Evolutionary conservation across 2,113 vertebrate species (phyloP).

Genomic region (Saguinus midas): DNA sequence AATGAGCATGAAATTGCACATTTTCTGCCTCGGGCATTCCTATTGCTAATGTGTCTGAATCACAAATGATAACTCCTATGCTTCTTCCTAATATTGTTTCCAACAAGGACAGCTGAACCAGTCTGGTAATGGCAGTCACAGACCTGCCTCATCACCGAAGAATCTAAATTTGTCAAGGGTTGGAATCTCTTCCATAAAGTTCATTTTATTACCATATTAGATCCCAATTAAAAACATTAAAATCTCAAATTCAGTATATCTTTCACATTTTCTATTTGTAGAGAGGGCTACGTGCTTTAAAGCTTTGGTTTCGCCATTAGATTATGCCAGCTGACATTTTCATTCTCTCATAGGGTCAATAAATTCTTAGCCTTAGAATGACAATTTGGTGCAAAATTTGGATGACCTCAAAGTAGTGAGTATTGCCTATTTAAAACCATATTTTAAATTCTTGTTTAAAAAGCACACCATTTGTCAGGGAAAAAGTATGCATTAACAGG

Average conservation of each 20-base stretch:
- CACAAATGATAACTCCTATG: conserved; percentile 43
- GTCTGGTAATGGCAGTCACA: not conserved
- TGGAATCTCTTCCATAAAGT: not conserved
- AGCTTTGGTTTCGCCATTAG: not conserved
- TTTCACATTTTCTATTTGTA: not conserved
- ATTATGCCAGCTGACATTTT: conserved; percentile 21
- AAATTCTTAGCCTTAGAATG: not conserved
- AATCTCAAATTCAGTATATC: not conserved
- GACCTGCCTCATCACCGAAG: not conserved
- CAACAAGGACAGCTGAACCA: conserved; percentile 36
- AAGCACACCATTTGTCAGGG: not conserved
- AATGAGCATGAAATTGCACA: conserved; percentile 60
- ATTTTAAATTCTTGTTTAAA: conserved; percentile 10
- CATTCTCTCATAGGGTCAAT: not conserved
- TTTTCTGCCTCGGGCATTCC: conserved; percentile 60
- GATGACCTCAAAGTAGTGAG: not conserved
- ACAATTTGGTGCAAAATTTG: not conserved
- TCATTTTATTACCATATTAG: not conserved
- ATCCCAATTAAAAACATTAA: conserved; percentile 32
- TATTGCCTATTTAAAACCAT: not conserved
- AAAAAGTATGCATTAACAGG: not conserved
- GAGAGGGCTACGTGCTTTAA: not conserved
- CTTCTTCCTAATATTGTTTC: conserved; percentile 38
- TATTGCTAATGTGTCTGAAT: conserved; percentile 35
- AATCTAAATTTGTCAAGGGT: not conserved